Base-by-base conservation (phyloP, 1,140 invertebrate genomes). In the Venustaconcha ellipsiformis region DNA sequence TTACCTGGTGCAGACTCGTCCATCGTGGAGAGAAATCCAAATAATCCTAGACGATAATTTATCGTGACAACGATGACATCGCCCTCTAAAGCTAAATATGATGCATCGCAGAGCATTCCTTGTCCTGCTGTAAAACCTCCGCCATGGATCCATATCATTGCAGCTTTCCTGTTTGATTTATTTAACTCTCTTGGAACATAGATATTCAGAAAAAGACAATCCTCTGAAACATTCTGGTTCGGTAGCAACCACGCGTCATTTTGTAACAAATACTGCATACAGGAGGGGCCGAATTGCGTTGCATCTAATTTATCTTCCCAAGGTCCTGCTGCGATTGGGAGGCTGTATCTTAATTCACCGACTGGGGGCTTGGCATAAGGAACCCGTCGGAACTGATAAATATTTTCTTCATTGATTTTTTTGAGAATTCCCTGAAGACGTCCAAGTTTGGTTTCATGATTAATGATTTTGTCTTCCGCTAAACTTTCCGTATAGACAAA, bases 151-250 rank as follows among this genome's bases (percentile, higher is more conserved):
- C 97, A 98, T 55, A 98, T 93, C 94, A 98, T 94, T 23, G 98
- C 96, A 55, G 96, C 59, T 64, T 75, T 79, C n/a, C 62, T 20
- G 15, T 11, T 18, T 14, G 8, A 64, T 62, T 30, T 55, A 56
- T 72, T 23, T 5, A 74, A 26, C 6, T 20, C 74, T 94, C 92
- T n/a, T 4, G 96, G 96, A 81, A 93, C 86, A 89, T 91, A 93
- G n/a, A 99, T 95, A 89, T 97, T 98, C 70, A 99, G 92, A 88
- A 96, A 96, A 14, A 99, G 93, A 89, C 97, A 99, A 90, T 99
- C 97, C 92, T 99, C 97, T 18, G 78, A 79, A 59, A 69, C 67
- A 23, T 68, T 23, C 20, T 15, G 48, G 37, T 72, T 78, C n/a
- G 59, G 64, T n/a, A 79, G 23, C 1, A 74, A 67, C 68, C 62